Evolutionary conservation across 64 coral and sea anemone species (phyloP), one percentile per base, ranked within the genome.

Genomic region (Pocillopora damicornis): DNA sequence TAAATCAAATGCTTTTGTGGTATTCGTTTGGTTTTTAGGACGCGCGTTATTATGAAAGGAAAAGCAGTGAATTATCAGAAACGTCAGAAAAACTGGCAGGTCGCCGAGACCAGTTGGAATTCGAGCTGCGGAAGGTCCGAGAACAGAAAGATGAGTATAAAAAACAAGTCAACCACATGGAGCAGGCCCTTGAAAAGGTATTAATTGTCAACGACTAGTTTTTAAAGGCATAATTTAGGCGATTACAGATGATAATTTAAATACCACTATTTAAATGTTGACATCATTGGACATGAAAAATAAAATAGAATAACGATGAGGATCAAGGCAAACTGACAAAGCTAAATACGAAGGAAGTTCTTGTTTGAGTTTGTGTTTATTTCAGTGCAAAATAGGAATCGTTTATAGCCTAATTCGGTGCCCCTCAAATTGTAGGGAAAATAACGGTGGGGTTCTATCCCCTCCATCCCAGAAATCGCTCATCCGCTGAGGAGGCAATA

Each of bases 111-210:
- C 76, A 89, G 66, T 20, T 98, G 60, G 86, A 83, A 58, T 83
- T 87, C 25, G 87, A 98, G 73, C 20, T 95, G 2, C 35, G 79
- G 15, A 85, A 83, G 68, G 38, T 86, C 38, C 75, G 69, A 60
- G 90, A 91, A 26, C 66, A 92, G 25, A 86, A 71, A 60, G 74
- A 77, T 71, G 90, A 90, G 17, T 88, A 87, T 6, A 94, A 79
- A 77, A 77, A 79, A 26, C 87, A 95, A 65, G 74, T 95, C 15
- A 94, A 85, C 38, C 96, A 98, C 42, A 79, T 98, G 74, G 96
- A 98, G 38, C 93, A 92, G 59, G 96, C 96, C 15, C 83, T 98
- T 68, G 96, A 98, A 83, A 98, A 98, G 92, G 96, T 98, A 20
- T 20, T 67, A 2, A 67, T 20, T 4, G 61, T 13, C 61, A 63